These are phyloP conservation scores for Aphodius granarius DNA, from an alignment of 2,888 invertebrate genomes.

Conservation along the genomic window DNA sequence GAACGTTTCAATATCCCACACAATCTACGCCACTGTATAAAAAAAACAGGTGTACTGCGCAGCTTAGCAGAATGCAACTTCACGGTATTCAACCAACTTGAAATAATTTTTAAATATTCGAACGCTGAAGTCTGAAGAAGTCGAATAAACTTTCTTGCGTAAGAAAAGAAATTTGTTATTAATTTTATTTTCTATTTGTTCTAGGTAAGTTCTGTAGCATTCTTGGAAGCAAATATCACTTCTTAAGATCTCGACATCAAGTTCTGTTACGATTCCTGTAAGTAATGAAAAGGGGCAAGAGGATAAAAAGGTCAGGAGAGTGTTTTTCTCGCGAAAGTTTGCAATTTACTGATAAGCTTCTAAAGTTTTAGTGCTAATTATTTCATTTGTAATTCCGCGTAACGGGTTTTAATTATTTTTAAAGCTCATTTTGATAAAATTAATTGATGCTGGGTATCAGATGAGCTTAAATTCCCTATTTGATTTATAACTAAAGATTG, in stretches of 20 bases:
- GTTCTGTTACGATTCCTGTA: background rate
- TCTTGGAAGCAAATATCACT: background rate
- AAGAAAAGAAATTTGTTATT: background rate
- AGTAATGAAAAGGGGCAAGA: background rate
- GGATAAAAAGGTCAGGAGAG: background rate
- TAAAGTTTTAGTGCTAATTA: background rate
- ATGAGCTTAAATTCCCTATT: background rate
- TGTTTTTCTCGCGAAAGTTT: background rate
- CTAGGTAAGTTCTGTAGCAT: background rate
- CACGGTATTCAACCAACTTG: no score
- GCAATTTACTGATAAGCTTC: background rate
- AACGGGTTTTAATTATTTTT: background rate
- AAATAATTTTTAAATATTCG: no score
- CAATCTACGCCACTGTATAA: no score
- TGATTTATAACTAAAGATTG: background rate
- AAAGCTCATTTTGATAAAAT: background rate
- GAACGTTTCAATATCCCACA: no score
- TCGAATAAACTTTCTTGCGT: no score
- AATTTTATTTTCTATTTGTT: background rate
- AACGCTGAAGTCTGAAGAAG: no score
- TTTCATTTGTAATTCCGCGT: background rate
- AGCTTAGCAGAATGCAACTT: no score
- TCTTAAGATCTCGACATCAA: background rate
- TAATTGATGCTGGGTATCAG: background rate
- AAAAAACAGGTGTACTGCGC: no score